These are phyloP conservation scores for Forbesichthys agassizii DNA, from an alignment of 2,113 vertebrate genomes.

Conservation along the genomic window DNA sequence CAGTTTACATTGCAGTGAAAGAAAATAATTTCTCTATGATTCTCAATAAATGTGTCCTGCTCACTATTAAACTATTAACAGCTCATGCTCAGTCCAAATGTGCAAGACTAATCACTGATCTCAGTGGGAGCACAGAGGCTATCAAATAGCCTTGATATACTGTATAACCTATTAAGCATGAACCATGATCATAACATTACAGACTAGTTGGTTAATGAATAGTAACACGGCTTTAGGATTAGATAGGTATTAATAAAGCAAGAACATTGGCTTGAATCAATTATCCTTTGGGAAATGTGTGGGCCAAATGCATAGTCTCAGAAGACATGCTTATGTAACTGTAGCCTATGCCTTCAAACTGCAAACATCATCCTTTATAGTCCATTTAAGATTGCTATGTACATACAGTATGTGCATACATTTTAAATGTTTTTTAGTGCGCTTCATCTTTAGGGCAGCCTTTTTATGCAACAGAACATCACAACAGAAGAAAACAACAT, in stretches of 20 bases:
- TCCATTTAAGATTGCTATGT: constrained; percentile 26
- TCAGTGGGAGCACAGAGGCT: constrained; percentile 19
- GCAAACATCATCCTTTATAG: constrained; percentile 20
- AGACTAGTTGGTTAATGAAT: not conserved
- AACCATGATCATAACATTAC: not conserved
- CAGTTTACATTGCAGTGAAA: too few relatives aligned
- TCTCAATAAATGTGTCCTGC: not conserved
- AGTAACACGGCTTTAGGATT: not conserved
- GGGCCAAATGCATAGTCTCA: constrained; percentile 15
- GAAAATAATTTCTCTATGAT: not conserved
- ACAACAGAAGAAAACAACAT: not conserved
- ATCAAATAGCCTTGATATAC: not conserved
- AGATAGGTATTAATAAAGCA: constrained; percentile 8
- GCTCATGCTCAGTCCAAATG: constrained; percentile 4
- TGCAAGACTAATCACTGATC: constrained; percentile 25
- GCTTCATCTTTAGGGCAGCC: constrained; percentile 13
- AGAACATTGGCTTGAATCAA: not conserved
- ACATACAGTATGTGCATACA: too few relatives aligned
- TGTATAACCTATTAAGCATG: constrained; percentile 8
- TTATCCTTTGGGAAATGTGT: constrained; percentile 38
- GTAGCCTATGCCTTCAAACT: not conserved
- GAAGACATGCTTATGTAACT: constrained; percentile 51
- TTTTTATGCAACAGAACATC: not conserved
- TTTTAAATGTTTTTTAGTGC: not conserved
- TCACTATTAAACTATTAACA: not conserved